These are phyloP conservation scores for Apamea crenata DNA, from an alignment of 2,888 invertebrate genomes.

Conservation along the genomic window DNA sequence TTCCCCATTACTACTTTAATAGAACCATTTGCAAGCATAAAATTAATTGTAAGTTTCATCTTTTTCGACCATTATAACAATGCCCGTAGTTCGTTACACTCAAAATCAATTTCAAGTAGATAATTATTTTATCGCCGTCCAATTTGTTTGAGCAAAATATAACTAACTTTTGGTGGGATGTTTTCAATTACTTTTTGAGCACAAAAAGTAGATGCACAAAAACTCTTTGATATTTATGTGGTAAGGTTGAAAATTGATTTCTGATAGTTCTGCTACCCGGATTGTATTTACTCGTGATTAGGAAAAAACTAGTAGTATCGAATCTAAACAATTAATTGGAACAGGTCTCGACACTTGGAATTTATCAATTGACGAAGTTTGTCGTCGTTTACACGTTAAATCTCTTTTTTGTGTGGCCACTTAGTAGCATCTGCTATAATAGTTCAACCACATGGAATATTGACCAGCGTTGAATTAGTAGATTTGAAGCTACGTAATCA, in stretches of 20 bases:
- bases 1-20: constrained; percentile 41
- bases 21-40: constrained; percentile 49
- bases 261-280: constrained; percentile 8
- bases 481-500: not conserved
- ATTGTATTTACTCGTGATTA: constrained; percentile 17
- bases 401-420: not conserved
- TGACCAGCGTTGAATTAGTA: not conserved
- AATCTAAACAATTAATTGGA: constrained; percentile 26
- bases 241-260: constrained; percentile 38
- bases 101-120: constrained; percentile 57
- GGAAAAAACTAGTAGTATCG: constrained; percentile 28
- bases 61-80: constrained; percentile 48
- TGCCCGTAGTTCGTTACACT: constrained; percentile 55
- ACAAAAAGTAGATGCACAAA: constrained; percentile 51
- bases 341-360: constrained; percentile 8
- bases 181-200: constrained; percentile 56
- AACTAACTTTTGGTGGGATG: constrained; percentile 29
- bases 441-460: not conserved
- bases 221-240: constrained; percentile 24
- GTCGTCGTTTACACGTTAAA: not conserved
- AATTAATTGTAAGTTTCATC: constrained; percentile 50
- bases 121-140: constrained; percentile 50
- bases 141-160: constrained; percentile 48
- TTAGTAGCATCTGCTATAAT: not conserved
- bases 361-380: constrained; percentile 32